These are phyloP conservation scores for Oreohelix idahoensis DNA, from an alignment of 1,140 invertebrate genomes.

Conservation along the genomic window DNA sequence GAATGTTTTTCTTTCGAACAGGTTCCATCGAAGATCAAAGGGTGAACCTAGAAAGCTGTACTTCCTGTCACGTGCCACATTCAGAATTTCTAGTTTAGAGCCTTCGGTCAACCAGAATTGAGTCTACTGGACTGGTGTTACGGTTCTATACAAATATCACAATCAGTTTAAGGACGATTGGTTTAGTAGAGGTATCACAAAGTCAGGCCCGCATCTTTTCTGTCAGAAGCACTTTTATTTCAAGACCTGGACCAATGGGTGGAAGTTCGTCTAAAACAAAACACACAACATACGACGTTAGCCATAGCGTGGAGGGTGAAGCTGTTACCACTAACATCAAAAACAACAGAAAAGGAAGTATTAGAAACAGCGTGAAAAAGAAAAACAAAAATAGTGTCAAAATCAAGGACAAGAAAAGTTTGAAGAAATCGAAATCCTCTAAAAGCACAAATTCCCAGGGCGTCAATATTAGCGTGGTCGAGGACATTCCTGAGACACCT, in stretches of 20 bases:
- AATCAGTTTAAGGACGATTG: too few species aligned
- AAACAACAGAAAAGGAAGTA: background rate
- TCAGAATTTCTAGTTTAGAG: too few species aligned
- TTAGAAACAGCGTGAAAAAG: background rate
- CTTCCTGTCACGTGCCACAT: too few species aligned
- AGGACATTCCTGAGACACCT: background rate
- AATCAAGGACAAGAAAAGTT: background rate
- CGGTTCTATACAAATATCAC: too few species aligned
- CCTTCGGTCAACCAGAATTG: too few species aligned
- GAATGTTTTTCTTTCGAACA: too few species aligned
- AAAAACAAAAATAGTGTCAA: slow-evolving; percentile 16
- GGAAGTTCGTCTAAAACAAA: slow-evolving; percentile 12
- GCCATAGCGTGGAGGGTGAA: background rate
- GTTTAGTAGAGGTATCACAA: too few species aligned
- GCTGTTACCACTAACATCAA: background rate
- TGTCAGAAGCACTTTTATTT: too few species aligned
- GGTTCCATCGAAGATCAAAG: too few species aligned
- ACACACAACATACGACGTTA: background rate
- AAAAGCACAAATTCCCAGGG: background rate
- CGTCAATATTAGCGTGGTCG: background rate
- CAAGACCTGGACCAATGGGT: slow-evolving; percentile 9
- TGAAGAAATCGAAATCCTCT: slow-evolving; percentile 7
- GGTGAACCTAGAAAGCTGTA: too few species aligned
- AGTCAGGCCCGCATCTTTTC: too few species aligned
- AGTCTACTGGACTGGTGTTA: too few species aligned